Evolutionary conservation across 2,888 invertebrate genomes (phyloP), one percentile per base, ranked within the genome.

Genomic region (Holacanthella duospinosa): DNA sequence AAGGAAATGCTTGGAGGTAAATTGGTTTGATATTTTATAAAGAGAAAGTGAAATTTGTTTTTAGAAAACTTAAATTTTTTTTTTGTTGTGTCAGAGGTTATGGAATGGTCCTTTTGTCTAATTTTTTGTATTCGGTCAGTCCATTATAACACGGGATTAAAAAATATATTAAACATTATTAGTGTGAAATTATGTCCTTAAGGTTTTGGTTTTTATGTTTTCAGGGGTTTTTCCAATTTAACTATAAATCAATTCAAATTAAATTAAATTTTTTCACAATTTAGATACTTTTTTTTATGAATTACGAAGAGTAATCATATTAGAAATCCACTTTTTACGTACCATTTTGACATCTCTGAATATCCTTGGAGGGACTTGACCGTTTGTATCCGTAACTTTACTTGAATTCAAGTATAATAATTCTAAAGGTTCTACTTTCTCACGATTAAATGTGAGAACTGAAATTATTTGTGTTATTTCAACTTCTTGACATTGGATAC

Each of bases 401-500:
- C 91, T 89, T 79, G 93, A 93, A 79, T 91, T 91, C 66, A 93
- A 83, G 77, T 93, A 92, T 44, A 93, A 82, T 68, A 93, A 81
- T 77, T 93, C 93, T 70, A 93, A 86, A 83, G 79, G 85, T 84
- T 73, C 83, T 84, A 77, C 89, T 80, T 71, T 67, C 25, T 62
- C 59, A 64, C 65, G 63, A 58, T 60, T 64, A 29, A 62, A 58
- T 24, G 55, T 28, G 16, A 78, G 66, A 29, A 89, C 86, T 63
- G 83, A 79, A 72, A 92, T 77, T n/a, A 93, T 81, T 69, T 83
- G 81, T 55, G 83, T 78, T 77, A 89, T 90, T 75, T 90, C 86
- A 64, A 91, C 90, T 81, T 89, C 87, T 79, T 91, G 90, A 78
- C 92, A 93, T 79, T 93, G 92, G 68, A 93, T 87, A 36, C 90